Evolutionary conservation across 2,113 vertebrate species (phyloP).

Genomic region (Sinocyclocheilus maitianheensis): DNA sequence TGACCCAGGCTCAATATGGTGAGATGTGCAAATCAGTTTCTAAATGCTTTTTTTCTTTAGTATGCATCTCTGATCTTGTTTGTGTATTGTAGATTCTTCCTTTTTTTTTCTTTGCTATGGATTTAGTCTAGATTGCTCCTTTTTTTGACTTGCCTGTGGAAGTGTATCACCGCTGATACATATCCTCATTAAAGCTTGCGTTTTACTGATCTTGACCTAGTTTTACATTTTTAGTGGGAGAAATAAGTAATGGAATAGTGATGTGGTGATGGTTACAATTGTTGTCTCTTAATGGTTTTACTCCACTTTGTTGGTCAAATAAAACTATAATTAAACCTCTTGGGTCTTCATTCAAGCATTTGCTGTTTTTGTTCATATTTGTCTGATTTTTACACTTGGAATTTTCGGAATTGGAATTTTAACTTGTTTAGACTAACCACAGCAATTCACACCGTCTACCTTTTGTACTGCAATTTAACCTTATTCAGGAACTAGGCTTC

Average conservation of each 20-base stretch:
- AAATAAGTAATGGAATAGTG: conserved; percentile 57
- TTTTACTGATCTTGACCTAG: conserved; percentile 75
- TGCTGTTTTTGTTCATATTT: background rate
- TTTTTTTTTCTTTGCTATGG: conserved; percentile 55
- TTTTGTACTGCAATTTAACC: background rate
- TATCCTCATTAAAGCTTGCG: conserved; percentile 63
- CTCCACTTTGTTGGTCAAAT: conserved; percentile 78
- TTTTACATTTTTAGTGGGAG: conserved; percentile 80
- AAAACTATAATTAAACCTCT: conserved; percentile 66
- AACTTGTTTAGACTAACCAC: background rate
- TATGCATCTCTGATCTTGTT: conserved; percentile 65
- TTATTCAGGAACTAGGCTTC: background rate
- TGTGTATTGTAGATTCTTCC: conserved; percentile 61
- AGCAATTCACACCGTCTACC: background rate
- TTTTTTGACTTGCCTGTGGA: conserved; percentile 63
- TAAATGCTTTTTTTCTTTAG: conserved; percentile 55
- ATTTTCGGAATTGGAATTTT: background rate
- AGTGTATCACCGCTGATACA: conserved; percentile 59
- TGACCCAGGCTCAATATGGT: conserved; percentile 26
- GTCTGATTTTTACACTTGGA: background rate
- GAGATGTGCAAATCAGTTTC: conserved; percentile 39
- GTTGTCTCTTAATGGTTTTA: conserved; percentile 79
- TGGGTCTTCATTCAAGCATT: background rate
- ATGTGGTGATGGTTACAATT: conserved; percentile 74
- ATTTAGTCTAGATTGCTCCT: conserved; percentile 58